Base-by-base conservation (phyloP, 2,888 invertebrate genomes). In the Caenorhabditis zanzibari region DNA sequence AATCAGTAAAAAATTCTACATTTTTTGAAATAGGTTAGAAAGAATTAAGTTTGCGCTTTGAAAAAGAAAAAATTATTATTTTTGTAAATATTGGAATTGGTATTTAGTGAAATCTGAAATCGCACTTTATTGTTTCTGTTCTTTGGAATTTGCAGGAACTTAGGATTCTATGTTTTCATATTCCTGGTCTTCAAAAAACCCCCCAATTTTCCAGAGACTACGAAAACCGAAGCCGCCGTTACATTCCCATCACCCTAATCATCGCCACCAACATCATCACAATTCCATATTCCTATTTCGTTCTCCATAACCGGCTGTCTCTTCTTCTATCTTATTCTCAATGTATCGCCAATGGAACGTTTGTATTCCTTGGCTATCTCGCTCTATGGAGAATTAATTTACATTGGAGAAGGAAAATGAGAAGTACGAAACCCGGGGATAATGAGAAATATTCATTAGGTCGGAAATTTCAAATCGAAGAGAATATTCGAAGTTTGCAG, bases 181-280 rank as follows among this genome's bases (percentile, higher is more conserved):
- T n/a, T n/a, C n/a, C n/a, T n/a, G n/a, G n/a, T n/a, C 47, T 47
- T n/a, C n/a, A 54, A 7, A 24, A 12, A 24, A 26, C 22, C 5
- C n/a, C 7, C 26, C 12, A 9, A 7, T 1, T 41, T 66, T 74
- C 35, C 63, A 74, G 73, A 63, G 73, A 68, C 38, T 66, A 76
- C 52, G 68, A 69, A 38, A 26, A 19, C n/a, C 59, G 59, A n/a
- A 12, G 14, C n/a, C 73, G 73, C 35, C 61, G 61, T 7, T 52
- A 63, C 24, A 73, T 73, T 2, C 49, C 73, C 1, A 22, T 63
- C 2, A 19, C 38, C 9, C 73, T 73, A 0, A 73, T 63, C 22
- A 22, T 63, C 12, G 5, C 59, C 49, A 61, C 72, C 22, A 72
- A 72, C 35, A 32, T 19, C 22, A 72, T 72, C 59, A 72, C 72